Percentiles rank a stretch among this genome's conserved stretches.
Evolutionary conservation across 2,113 vertebrate species (phyloP).

Genomic region (Mugil cephalus): DNA sequence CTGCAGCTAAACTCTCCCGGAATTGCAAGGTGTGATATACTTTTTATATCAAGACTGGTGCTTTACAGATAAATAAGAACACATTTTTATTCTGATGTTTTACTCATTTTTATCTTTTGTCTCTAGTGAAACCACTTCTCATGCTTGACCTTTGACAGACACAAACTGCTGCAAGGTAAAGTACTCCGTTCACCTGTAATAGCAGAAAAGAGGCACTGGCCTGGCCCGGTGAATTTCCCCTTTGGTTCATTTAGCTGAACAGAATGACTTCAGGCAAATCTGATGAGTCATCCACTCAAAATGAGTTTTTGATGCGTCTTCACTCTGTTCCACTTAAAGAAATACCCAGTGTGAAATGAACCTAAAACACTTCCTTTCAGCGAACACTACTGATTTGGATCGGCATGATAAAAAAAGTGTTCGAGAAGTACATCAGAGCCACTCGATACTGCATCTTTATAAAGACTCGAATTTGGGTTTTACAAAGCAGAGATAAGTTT

Average conservation of each 20-base stretch:
- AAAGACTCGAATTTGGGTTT: constrained; percentile 4
- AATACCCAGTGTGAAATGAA: constrained; percentile 35
- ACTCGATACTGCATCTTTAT: constrained; percentile 15
- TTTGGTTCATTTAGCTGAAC: constrained; percentile 54
- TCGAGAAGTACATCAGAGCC: not conserved
- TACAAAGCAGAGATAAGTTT: constrained; percentile 4
- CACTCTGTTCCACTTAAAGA: constrained; percentile 34
- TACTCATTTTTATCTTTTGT: not conserved
- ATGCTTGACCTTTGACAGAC: constrained; percentile 17
- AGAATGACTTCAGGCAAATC: constrained; percentile 37
- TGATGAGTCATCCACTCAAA: constrained; percentile 46
- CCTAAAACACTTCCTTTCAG: constrained; percentile 21
- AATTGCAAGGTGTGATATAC: no score
- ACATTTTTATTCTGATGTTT: not conserved
- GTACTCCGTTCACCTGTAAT: constrained; percentile 21
- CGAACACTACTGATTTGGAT: constrained; percentile 20
- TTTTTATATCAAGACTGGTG: not conserved
- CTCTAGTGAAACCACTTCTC: constrained; percentile 13
- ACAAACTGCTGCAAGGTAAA: constrained; percentile 43
- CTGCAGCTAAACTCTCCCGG: no score
- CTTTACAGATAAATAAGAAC: not conserved
- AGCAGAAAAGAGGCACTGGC: not conserved
- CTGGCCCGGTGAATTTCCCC: constrained; percentile 35
- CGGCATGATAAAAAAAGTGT: constrained; percentile 13
- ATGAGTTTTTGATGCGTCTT: constrained; percentile 30